These are phyloP conservation scores for Tamias sibiricus DNA, from an alignment of 2,113 vertebrate genomes.

Conservation along the genomic window DNA sequence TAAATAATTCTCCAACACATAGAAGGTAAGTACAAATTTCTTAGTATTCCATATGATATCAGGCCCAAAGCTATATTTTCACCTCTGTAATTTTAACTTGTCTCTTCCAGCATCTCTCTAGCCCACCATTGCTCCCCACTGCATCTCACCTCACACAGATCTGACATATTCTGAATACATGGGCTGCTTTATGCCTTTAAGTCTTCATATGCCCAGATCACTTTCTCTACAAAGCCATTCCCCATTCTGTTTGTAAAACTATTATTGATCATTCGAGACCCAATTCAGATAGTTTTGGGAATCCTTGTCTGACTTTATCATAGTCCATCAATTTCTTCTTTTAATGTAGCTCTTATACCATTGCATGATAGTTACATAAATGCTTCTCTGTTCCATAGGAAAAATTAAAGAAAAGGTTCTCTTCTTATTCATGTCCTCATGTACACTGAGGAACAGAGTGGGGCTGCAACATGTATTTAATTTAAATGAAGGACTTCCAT, in stretches of 20 bases:
- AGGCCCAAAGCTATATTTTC: neutral
- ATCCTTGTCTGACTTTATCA: neutral
- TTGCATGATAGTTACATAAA: neutral
- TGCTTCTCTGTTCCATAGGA: neutral
- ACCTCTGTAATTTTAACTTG: neutral
- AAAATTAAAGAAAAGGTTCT: neutral
- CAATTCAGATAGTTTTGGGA: neutral
- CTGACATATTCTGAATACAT: neutral
- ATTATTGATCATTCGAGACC: neutral
- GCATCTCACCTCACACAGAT: neutral
- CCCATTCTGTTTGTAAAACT: neutral
- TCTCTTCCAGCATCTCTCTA: neutral
- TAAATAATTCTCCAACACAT: neutral
- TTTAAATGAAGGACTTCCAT: neutral
- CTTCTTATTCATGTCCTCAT: neutral
- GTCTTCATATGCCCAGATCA: neutral
- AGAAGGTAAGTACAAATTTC: neutral
- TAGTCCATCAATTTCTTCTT: neutral
- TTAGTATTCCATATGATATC: neutral
- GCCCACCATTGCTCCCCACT: fast-evolving
- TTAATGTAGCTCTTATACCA: neutral
- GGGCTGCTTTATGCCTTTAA: neutral
- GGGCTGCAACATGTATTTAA: neutral
- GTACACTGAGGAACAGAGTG: neutral
- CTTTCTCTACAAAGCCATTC: neutral